Evolutionary conservation across 2,888 invertebrate genomes (phyloP), one percentile per base, ranked within the genome.

Genomic region (Urechis unicinctus): DNA sequence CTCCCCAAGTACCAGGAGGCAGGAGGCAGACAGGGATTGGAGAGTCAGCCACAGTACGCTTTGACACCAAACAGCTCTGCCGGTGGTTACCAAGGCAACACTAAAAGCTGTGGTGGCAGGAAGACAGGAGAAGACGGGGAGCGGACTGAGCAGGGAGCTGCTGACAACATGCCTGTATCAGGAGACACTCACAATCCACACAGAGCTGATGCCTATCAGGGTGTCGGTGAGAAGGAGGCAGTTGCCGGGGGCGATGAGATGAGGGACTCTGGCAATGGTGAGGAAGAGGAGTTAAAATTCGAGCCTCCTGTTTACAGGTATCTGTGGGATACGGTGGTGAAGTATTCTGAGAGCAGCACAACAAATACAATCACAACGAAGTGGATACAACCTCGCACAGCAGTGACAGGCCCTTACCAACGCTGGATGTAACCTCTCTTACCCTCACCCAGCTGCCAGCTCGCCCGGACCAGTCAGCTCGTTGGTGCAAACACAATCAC

Each of bases 401-500:
- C 53, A 6, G 31, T 53, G 22, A 30, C 53, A 1, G 53, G 53
- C 21, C 53, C 53, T 9, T 53, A 53, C 41, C 53, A 46, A 46
- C 24, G 53, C 21, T 53, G 53, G 53, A 28, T 22, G 26, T 52
- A 67, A 54, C 67, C n/a, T n/a, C n/a, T n/a, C n/a, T n/a, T n/a
- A n/a, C n/a, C n/a, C n/a, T n/a, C n/a, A n/a, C n/a, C n/a, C n/a
- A n/a, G n/a, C n/a, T n/a, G n/a, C n/a, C n/a, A n/a, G n/a, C n/a
- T n/a, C n/a, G n/a, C n/a, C n/a, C n/a, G n/a, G n/a, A n/a, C n/a
- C n/a, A n/a, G n/a, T n/a, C n/a, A n/a, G n/a, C n/a, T n/a, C n/a
- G n/a, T n/a, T n/a, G n/a, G n/a, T n/a, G n/a, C n/a, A n/a, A n/a
- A n/a, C n/a, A n/a, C n/a, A n/a, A n/a, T n/a, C n/a, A n/a, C n/a